Percentiles rank a stretch among this genome's conserved stretches.
These are phyloP conservation scores for Heterodera schachtii DNA, from an alignment of 1,140 invertebrate genomes.

Conservation along the genomic window DNA sequence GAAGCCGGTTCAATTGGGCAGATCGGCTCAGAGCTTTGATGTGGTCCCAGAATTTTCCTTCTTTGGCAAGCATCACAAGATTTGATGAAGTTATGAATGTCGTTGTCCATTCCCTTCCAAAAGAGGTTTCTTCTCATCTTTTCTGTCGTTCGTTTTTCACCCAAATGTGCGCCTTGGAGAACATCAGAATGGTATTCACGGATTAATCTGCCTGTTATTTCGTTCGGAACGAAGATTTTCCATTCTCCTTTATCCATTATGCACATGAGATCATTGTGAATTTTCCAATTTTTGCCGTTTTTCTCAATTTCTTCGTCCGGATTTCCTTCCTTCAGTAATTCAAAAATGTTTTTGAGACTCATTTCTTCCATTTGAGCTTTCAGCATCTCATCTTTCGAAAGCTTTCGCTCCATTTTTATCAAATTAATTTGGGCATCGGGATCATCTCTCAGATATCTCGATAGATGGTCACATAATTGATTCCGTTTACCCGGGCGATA, in stretches of 20 bases:
- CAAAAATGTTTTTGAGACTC: neutral
- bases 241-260: slow-evolving; percentile 5
- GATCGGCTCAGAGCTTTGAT: neutral
- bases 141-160: slow-evolving; percentile 14
- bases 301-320: neutral
- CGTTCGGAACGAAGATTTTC: slow-evolving; percentile 25
- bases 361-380: neutral
- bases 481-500: slow-evolving; percentile 21
- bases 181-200: slow-evolving; percentile 19
- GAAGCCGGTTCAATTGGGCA: slow-evolving; percentile 8
- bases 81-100: slow-evolving; percentile 8
- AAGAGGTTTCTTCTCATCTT: slow-evolving; percentile 11
- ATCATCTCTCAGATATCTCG: slow-evolving; percentile 9
- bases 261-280: neutral
- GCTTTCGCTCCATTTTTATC: neutral
- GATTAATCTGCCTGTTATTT: slow-evolving; percentile 4
- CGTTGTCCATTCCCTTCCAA: slow-evolving; percentile 6
- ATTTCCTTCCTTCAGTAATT: neutral
- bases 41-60: slow-evolving; percentile 17
- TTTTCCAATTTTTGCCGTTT: neutral
- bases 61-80: slow-evolving; percentile 15
- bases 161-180: slow-evolving; percentile 15
- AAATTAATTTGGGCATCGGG: neutral
- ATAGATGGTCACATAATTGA: slow-evolving; percentile 22
- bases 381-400: slow-evolving; percentile 11